Evolutionary conservation across 2,797 vertebrate species (phyloP).

Genomic region (Gephyroberyx darwinii): DNA sequence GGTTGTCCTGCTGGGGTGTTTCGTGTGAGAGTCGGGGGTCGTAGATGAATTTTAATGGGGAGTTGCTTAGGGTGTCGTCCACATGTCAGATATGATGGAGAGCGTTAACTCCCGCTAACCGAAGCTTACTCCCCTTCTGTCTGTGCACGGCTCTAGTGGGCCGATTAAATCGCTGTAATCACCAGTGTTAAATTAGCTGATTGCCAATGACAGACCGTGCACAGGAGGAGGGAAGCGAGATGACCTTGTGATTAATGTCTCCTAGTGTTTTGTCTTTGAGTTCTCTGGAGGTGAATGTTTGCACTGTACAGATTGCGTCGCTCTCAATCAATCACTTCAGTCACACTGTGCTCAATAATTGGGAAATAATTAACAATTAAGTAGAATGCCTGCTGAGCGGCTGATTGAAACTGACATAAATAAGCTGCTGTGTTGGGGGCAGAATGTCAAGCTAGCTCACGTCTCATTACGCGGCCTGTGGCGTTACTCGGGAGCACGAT

Average conservation of each 20-base stretch:
- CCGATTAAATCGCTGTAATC: constrained; percentile 1
- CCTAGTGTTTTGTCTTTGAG: neutral
- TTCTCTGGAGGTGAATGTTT: neutral
- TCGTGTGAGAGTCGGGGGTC: neutral
- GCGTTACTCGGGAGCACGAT: no score
- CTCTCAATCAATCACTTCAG: neutral
- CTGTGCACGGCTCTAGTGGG: neutral
- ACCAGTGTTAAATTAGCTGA: neutral
- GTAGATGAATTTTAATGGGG: constrained; percentile 20
- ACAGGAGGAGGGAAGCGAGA: neutral
- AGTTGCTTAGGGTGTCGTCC: neutral
- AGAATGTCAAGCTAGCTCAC: neutral
- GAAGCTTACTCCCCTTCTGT: neutral
- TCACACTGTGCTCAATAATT: neutral
- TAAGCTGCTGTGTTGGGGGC: neutral
- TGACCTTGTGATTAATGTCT: neutral
- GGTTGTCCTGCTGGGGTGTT: neutral
- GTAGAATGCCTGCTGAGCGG: neutral
- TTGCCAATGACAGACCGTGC: neutral
- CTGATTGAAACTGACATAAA: neutral
- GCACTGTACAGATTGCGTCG: neutral
- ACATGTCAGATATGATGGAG: constrained; percentile 5
- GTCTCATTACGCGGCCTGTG: neutral
- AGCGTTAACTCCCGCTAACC: neutral
- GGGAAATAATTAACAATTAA: neutral